Base-by-base conservation (phyloP, 2,888 invertebrate species). In the Mamestra brassicae region DNA sequence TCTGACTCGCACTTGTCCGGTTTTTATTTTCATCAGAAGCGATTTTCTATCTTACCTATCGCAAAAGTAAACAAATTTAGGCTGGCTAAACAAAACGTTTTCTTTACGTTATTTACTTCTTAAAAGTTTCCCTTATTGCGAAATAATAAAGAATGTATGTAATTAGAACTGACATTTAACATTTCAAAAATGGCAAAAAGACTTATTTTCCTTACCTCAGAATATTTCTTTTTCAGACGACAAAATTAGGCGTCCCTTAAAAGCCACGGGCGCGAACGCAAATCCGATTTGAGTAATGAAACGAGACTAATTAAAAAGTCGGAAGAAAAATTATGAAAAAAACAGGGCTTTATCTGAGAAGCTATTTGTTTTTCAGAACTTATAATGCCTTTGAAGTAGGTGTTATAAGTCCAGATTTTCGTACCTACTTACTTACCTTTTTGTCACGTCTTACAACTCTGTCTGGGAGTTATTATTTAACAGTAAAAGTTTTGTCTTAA, bases 241-340 rank as follows among this genome's bases (percentile, higher is more conserved):
- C 80, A 90, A 92, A 93, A 93, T 93, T 93, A 93, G 92, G 89
- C 90, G 88, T 89, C 89, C 90, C 91, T 91, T 91, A 91, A 91
- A 90, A 91, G 92, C 91, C 92, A 89, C 90, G 89, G 92, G 91
- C 92, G 93, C 87, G 91, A 93, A 94, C 91, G 90, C 92, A 94
- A 95, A 95, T 94, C 94, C 91, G 94, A 94, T 95, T 94, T 93
- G 90, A 92, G 92, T 93, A 94, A 94, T 94, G 92, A 94, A 94
- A 94, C 90, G 91, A 88, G 92, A 91, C 92, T 93, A 94, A 94
- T 94, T 94, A 94, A 94, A 93, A 94, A 93, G 90, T 91, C 91
- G 87, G 86, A 89, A 91, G 91, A 91, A 91, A 91, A 93, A 92
- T 91, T 90, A 90, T 85, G 89, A 88, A 88, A 89, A 38, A 90